A percentile compares a stretch with the other conserved stretches of the same genome.
Conservation (phyloP, 2,888 invertebrate species). For the Junonia oenone region DNA sequence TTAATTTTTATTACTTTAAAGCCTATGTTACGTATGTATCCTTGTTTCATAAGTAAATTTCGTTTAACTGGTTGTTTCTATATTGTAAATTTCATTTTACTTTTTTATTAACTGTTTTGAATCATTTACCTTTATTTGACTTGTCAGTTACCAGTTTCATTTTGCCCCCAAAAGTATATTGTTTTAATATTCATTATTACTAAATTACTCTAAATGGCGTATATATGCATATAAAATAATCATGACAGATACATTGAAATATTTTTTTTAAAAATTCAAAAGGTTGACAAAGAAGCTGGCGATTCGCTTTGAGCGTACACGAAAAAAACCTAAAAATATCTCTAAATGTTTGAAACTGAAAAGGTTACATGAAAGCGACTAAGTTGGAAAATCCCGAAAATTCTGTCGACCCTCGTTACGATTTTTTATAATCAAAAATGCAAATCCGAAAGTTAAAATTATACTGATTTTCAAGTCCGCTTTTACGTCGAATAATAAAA, state of each 20-base stretch:
- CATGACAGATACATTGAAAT: background rate
- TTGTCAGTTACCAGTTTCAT: too few relatives aligned
- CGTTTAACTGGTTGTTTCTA: too few relatives aligned
- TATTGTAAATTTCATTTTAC: too few relatives aligned
- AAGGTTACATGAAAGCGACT: background rate
- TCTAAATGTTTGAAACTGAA: background rate
- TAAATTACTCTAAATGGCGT: background rate
- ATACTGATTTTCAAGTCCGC: slow-evolving; percentile 37
- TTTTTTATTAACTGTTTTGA: too few relatives aligned
- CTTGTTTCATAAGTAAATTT: too few relatives aligned
- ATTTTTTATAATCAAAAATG: slow-evolving; percentile 42
- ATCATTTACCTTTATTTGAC: too few relatives aligned
- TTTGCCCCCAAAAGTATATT: too few relatives aligned
- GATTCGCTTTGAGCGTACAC: background rate
- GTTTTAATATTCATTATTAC: background rate
- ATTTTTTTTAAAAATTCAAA: background rate
- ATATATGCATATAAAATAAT: background rate
- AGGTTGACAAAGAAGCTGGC: background rate
- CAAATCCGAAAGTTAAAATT: slow-evolving; percentile 34
- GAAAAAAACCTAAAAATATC: background rate
- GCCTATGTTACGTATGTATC: too few relatives aligned
- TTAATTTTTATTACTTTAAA: too few relatives aligned
- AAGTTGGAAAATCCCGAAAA: slow-evolving; percentile 16
- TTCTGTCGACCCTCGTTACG: slow-evolving; percentile 29
- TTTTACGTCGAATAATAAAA: slow-evolving; percentile 30